Conservation (phyloP, 2,888 invertebrate genomes). For the Drosophila seclusa region DNA sequence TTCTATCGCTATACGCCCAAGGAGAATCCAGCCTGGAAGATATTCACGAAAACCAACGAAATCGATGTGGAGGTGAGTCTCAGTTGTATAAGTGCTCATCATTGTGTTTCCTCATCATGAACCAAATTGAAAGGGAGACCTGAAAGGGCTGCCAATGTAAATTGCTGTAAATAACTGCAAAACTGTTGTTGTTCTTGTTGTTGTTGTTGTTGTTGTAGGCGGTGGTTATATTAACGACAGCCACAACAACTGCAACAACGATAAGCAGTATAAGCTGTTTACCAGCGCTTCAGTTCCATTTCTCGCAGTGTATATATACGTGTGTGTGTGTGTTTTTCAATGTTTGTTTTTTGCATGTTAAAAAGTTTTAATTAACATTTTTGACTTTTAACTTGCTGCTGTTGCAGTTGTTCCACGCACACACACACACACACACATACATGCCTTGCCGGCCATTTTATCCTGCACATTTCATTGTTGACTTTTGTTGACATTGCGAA, state of each 20-base stretch:
- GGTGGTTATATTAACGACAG: slow-evolving; percentile 48
- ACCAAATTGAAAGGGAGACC: slow-evolving; percentile 35
- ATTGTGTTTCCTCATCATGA: slow-evolving; percentile 34
- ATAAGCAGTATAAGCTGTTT: slow-evolving; percentile 47
- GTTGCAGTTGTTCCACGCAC: slow-evolving; percentile 37
- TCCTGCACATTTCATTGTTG: slow-evolving; percentile 58
- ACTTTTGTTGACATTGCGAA: slow-evolving; percentile 72
- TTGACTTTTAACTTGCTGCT: slow-evolving; percentile 70
- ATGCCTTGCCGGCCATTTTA: slow-evolving; percentile 32
- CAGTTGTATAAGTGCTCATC: slow-evolving; percentile 21
- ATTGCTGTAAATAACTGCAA: slow-evolving; percentile 62
- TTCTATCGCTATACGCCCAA: slow-evolving; percentile 93
- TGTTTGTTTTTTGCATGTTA: slow-evolving; percentile 75
- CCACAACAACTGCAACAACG: slow-evolving; percentile 34
- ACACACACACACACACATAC: slow-evolving; percentile 5
- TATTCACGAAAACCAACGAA: slow-evolving; percentile 89
- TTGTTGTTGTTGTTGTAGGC: slow-evolving; percentile 13
- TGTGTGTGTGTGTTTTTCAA: slow-evolving; percentile 29
- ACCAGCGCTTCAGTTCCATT: slow-evolving; percentile 24
- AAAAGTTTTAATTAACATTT: slow-evolving; percentile 80
- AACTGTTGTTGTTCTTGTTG: background rate
- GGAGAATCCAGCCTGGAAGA: slow-evolving; percentile 89
- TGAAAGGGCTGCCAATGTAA: slow-evolving; percentile 61
- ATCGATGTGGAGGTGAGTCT: slow-evolving; percentile 91
- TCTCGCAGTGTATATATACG: slow-evolving; percentile 2